Evolutionary conservation across 2,888 invertebrate species (phyloP).

Genomic region (Ptilodon capucinus): DNA sequence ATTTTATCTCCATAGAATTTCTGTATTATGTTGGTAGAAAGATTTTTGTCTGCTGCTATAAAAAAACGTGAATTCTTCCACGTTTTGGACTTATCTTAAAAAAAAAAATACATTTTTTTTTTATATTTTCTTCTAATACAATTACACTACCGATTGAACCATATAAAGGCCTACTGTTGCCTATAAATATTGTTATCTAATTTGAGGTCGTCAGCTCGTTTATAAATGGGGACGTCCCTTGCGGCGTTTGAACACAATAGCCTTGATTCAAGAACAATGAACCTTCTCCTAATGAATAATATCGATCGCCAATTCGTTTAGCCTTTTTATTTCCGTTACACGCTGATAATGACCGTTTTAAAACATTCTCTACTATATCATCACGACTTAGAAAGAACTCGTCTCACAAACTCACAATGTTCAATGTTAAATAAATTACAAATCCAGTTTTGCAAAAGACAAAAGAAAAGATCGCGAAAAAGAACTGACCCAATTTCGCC

Average conservation of each 20-base stretch:
- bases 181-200: conserved; percentile 1
- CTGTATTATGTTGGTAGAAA: too few species aligned
- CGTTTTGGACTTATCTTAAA: neutral
- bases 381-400: neutral
- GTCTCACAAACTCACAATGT: conserved; percentile 8
- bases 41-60: too few species aligned
- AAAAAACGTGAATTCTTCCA: neutral
- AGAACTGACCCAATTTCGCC: conserved; percentile 25
- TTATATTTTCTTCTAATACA: neutral
- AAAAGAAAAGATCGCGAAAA: conserved; percentile 20
- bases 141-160: neutral
- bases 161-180: neutral
- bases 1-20: too few species aligned
- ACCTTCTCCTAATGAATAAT: conserved; percentile 29
- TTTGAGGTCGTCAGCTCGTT: conserved; percentile 21
- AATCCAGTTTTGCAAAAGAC: conserved; percentile 16
- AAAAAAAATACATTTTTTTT: neutral
- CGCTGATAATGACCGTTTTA: neutral
- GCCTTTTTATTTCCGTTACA: neutral
- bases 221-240: conserved; percentile 24
- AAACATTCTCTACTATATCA: neutral
- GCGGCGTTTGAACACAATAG: conserved; percentile 19
- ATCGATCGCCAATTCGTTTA: conserved; percentile 10
- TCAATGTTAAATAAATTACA: conserved; percentile 2
- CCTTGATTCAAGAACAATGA: conserved; percentile 33